Evolutionary conservation across 2,888 invertebrate genomes (phyloP).

Genomic region (Scotopteryx bipunctaria): DNA sequence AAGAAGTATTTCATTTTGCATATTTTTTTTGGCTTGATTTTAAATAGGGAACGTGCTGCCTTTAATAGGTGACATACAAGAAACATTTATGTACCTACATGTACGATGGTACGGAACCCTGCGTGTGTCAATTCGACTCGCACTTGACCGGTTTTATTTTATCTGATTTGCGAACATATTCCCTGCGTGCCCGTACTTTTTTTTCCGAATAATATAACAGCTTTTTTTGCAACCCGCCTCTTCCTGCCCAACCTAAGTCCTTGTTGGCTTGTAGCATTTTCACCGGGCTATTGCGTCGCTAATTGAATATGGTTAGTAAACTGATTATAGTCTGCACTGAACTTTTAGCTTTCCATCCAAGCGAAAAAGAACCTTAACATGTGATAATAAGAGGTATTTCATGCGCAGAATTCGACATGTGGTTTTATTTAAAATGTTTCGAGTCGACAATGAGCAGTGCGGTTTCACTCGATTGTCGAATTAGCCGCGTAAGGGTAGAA

Average conservation of each 20-base stretch:
- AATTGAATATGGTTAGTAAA: conserved; percentile 52
- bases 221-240: conserved; percentile 1
- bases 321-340: conserved; percentile 37
- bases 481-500: conserved; percentile 1
- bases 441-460: conserved; percentile 27
- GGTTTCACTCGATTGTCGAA: conserved; percentile 21
- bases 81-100: too few species aligned
- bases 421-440: conserved; percentile 12
- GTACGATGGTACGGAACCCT: too few species aligned
- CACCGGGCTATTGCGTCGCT: conserved; percentile 43
- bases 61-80: too few species aligned
- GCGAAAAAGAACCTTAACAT: conserved; percentile 30
- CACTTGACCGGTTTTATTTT: too few species aligned
- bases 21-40: too few species aligned
- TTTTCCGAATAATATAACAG: too few species aligned
- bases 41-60: too few species aligned
- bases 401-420: background rate
- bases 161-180: too few species aligned
- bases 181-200: too few species aligned
- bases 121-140: too few species aligned
- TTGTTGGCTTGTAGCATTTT: conserved; percentile 33
- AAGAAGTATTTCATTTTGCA: too few species aligned
- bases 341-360: conserved; percentile 9
- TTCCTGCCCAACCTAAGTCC: conserved; percentile 30
- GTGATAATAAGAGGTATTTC: conserved; percentile 16